Evolutionary conservation across 2,113 vertebrate species (phyloP).

Genomic region (Lepus timidus): DNA sequence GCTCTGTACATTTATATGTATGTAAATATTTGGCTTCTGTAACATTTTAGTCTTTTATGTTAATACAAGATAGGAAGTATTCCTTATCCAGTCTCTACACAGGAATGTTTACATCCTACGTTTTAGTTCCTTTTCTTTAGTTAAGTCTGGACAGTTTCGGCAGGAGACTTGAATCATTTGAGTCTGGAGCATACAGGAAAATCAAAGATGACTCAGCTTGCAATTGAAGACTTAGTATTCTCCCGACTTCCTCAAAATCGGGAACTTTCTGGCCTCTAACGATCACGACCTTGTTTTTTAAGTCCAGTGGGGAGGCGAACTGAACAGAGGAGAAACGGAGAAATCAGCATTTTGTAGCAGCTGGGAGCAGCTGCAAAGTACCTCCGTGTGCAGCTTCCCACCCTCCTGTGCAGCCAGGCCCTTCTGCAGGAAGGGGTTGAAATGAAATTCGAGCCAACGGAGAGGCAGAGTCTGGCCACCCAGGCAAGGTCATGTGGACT

Average conservation of each 20-base stretch:
- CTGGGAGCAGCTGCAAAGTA: conserved; percentile 84
- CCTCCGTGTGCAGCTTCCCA: conserved; percentile 63
- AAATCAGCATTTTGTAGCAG: conserved; percentile 68
- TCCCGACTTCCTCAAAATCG: not conserved
- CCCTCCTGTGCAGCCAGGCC: conserved; percentile 20
- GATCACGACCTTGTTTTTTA: conserved; percentile 51
- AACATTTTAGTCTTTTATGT: not conserved
- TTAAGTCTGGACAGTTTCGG: not conserved
- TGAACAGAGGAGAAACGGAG: not conserved
- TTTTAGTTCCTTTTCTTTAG: conserved; percentile 13
- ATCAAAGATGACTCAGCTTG: not conserved
- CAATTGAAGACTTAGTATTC: not conserved
- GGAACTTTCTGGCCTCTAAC: conserved; percentile 52
- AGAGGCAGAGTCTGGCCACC: conserved; percentile 35
- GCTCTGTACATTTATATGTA: not conserved
- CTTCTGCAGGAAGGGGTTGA: conserved; percentile 46
- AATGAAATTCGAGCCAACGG: conserved; percentile 76
- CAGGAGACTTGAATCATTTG: not conserved
- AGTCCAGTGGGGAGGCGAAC: conserved; percentile 24
- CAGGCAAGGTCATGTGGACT: not conserved
- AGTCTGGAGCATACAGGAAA: not conserved
- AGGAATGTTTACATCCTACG: not conserved
- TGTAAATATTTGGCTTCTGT: not conserved
- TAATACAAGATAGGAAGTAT: not conserved
- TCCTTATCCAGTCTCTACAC: not conserved